phyloP scores from a whole-genome alignment of 2,888 invertebrate genomes.

The Cantharis nigra region DNA sequence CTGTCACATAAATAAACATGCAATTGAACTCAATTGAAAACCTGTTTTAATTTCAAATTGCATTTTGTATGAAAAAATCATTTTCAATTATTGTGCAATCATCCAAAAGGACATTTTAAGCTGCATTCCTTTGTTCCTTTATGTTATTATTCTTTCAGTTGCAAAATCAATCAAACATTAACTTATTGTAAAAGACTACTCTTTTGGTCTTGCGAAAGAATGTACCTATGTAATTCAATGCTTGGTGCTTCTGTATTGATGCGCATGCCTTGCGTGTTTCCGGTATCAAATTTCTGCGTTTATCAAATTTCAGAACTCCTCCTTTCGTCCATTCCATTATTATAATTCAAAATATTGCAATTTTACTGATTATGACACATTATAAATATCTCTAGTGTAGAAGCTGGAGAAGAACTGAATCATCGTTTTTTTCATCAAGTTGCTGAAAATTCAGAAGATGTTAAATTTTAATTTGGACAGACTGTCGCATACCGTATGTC shows the following conservation, averaged over 20 bases:
- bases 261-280: conserved; percentile 2
- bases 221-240: conserved; percentile 1
- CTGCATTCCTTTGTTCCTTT: background rate
- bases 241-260: conserved; percentile 1
- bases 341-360: background rate
- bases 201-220: background rate
- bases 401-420: background rate
- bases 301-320: conserved; percentile 17
- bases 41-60: background rate
- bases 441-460: background rate
- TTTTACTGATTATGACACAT: background rate
- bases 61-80: background rate
- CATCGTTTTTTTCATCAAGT: background rate
- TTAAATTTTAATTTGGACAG: background rate
- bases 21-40: background rate
- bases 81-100: background rate
- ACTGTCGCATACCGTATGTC: conserved; percentile 10
- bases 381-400: background rate
- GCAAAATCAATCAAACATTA: background rate
- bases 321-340: conserved; percentile 3
- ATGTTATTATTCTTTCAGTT: background rate
- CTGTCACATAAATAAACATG: conserved; percentile 2
- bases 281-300: conserved; percentile 2
- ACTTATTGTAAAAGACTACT: background rate
- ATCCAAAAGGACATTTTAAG: background rate